Percentiles rank a stretch among this genome's conserved stretches.
Evolutionary conservation across 1,140 invertebrate genomes (phyloP).

Genomic region (Scylla paramamosain): DNA sequence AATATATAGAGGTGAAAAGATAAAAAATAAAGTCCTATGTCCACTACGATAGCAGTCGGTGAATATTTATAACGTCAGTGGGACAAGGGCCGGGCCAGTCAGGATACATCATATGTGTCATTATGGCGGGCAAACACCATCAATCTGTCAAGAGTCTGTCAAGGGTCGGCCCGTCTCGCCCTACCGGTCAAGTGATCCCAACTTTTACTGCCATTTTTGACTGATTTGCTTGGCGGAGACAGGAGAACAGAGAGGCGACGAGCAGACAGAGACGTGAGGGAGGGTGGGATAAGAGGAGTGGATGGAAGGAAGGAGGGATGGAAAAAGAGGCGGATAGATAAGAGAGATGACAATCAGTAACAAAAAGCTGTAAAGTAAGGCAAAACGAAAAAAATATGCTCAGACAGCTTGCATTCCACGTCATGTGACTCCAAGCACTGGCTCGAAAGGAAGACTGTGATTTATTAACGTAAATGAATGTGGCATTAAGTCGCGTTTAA

Average conservation of each 20-base stretch:
- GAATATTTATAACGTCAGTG: slow-evolving; percentile 71
- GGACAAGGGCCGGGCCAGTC: slow-evolving; percentile 56
- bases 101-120: slow-evolving; percentile 71
- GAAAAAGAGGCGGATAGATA: background rate
- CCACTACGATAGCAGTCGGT: slow-evolving; percentile 68
- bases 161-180: slow-evolving; percentile 63
- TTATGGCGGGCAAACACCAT: slow-evolving; percentile 72
- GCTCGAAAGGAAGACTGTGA: background rate
- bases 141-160: slow-evolving; percentile 67
- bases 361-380: background rate
- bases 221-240: slow-evolving; percentile 52
- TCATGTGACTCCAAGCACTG: background rate
- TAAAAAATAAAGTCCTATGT: slow-evolving; percentile 49
- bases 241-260: slow-evolving; percentile 18
- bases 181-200: slow-evolving; percentile 51
- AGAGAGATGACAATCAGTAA: background rate
- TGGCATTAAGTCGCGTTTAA: background rate
- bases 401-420: background rate
- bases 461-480: background rate
- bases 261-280: background rate
- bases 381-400: too few species aligned
- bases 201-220: slow-evolving; percentile 51
- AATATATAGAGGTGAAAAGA: slow-evolving; percentile 36
- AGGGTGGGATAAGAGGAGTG: background rate
- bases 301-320: background rate